A percentile compares a stretch with the other conserved stretches of the same genome.
phyloP scores from a whole-genome alignment of 2,888 invertebrate species.

The Chorisops tibialis region DNA sequence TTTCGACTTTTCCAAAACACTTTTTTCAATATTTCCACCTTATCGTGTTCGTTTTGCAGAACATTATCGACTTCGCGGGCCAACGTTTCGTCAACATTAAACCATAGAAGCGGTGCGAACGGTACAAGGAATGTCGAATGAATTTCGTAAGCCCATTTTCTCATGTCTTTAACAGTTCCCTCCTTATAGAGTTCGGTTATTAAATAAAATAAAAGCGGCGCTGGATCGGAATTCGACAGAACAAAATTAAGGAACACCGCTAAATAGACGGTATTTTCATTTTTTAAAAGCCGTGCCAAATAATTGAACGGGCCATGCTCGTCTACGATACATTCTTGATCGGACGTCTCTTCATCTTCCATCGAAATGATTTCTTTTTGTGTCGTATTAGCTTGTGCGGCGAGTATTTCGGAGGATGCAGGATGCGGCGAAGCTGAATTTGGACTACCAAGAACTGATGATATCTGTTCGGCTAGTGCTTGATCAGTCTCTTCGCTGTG shows the following conservation, averaged over 20 bases:
- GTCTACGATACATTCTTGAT: slow-evolving; percentile 74
- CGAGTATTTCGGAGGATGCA: slow-evolving; percentile 43
- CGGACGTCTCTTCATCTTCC: slow-evolving; percentile 92
- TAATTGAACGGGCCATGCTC: slow-evolving; percentile 88
- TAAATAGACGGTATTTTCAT: slow-evolving; percentile 74
- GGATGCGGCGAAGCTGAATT: slow-evolving; percentile 34
- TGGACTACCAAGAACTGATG: slow-evolving; percentile 31
- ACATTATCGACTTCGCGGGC: slow-evolving; percentile 88
- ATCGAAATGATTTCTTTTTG: slow-evolving; percentile 88
- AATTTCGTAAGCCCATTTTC: slow-evolving; percentile 98
- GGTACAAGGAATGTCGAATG: slow-evolving; percentile 94
- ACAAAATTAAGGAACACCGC: slow-evolving; percentile 94
- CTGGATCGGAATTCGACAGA: slow-evolving; percentile 77
- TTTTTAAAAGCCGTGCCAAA: slow-evolving; percentile 75
- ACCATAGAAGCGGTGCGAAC: slow-evolving; percentile 59
- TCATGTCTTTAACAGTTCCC: slow-evolving; percentile 83
- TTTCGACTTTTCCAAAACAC: slow-evolving; percentile 87
- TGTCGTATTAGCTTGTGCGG: slow-evolving; percentile 45
- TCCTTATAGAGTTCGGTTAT: slow-evolving; percentile 87
- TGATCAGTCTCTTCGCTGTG: slow-evolving; percentile 6
- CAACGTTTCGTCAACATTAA: slow-evolving; percentile 65
- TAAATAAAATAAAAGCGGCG: slow-evolving; percentile 68
- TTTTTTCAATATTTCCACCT: slow-evolving; percentile 82
- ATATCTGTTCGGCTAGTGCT: slow-evolving; percentile 19
- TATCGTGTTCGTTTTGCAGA: slow-evolving; percentile 77